Percentiles rank a stretch among this genome's conserved stretches.
phyloP scores from a whole-genome alignment of 2,888 invertebrate genomes.

The Drosophila hawaiiensis region DNA sequence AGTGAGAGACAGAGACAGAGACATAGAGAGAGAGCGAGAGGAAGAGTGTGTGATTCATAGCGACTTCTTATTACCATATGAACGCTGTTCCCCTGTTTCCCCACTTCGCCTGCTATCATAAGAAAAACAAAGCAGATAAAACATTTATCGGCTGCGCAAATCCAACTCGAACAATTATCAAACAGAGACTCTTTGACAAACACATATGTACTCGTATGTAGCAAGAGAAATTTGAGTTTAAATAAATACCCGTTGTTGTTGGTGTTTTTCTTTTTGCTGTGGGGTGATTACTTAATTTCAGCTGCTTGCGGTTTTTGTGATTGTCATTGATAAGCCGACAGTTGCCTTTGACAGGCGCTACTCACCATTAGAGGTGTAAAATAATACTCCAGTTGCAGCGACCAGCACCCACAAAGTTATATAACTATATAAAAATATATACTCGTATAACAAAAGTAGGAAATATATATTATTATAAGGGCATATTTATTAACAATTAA shows the following conservation, averaged over 20 bases:
- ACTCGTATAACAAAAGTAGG: background rate
- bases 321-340: slow-evolving; percentile 16
- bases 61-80: background rate
- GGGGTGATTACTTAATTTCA: slow-evolving; percentile 31
- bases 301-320: slow-evolving; percentile 31
- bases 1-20: background rate
- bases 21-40: slow-evolving; percentile 2
- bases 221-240: slow-evolving; percentile 6
- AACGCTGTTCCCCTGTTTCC: slow-evolving; percentile 13
- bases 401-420: slow-evolving; percentile 7
- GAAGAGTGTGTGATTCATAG: slow-evolving; percentile 15
- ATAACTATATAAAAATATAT: background rate
- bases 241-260: slow-evolving; percentile 1
- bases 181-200: slow-evolving; percentile 7
- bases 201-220: background rate
- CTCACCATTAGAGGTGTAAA: slow-evolving; percentile 18
- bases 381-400: slow-evolving; percentile 3
- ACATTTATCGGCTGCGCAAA: slow-evolving; percentile 28
- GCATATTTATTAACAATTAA: background rate
- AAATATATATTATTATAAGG: background rate
- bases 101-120: background rate
- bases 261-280: background rate
- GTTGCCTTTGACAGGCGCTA: slow-evolving; percentile 4
- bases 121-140: slow-evolving; percentile 45
- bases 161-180: slow-evolving; percentile 7